Percentiles rank a stretch among this genome's conserved stretches.
These are phyloP conservation scores for Cephus sareptanus DNA, from an alignment of 2,888 invertebrate species.

Conservation along the genomic window DNA sequence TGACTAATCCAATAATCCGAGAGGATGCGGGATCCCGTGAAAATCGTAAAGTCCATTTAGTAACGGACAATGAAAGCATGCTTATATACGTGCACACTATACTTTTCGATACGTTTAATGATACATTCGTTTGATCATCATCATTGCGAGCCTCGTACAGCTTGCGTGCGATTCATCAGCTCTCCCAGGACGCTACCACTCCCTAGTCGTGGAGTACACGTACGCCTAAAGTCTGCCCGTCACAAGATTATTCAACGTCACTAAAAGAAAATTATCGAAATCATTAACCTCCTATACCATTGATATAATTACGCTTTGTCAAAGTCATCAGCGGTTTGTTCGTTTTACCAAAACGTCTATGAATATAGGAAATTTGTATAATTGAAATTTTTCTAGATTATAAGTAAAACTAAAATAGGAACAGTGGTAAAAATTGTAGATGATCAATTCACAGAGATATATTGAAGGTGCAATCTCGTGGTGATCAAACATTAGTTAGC, in stretches of 20 bases:
- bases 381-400: background rate
- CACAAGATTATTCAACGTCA: background rate
- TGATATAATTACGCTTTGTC: background rate
- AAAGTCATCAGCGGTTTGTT: background rate
- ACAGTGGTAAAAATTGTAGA: background rate
- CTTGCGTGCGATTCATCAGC: constrained; percentile 29
- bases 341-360: background rate
- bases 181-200: constrained; percentile 32
- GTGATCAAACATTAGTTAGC: background rate
- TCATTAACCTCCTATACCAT: background rate
- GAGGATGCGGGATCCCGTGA: background rate
- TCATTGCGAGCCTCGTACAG: constrained; percentile 14
- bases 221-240: background rate
- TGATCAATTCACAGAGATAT: background rate
- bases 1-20: constrained; percentile 36
- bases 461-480: constrained; percentile 15
- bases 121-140: constrained; percentile 8
- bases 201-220: constrained; percentile 14
- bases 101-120: background rate
- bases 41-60: constrained; percentile 5
- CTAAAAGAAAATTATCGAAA: background rate
- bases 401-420: background rate
- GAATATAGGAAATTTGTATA: background rate
- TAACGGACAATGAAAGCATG: background rate
- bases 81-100: background rate